Evolutionary conservation across 1,140 invertebrate species (phyloP), one percentile per base, ranked within the genome.

Genomic region (Mamestra configurata): DNA sequence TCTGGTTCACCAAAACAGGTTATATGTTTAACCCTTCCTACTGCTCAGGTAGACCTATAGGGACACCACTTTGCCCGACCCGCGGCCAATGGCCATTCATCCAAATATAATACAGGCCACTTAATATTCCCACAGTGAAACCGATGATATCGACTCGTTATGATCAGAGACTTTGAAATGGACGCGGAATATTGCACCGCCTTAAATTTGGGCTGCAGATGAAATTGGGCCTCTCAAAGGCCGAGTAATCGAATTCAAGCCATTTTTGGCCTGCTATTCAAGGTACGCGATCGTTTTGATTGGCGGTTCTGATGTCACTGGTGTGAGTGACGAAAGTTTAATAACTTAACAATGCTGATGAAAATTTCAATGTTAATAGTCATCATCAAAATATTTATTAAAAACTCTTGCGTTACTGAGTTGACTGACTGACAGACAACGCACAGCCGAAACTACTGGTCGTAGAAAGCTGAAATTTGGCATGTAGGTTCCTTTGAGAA

Each of bases 201-300:
- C 43, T 51, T 46, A 71, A 71, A 71, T 71, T 71, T 68, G 64
- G 37, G 40, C 68, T 71, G 68, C 68, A 71, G 24, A 43, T 53
- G 24, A 35, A 71, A 71, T 71, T 71, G 46, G 66, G 49, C 68
- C 46, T 20, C 46, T 71, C 68, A 71, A 71, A 71, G 68, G 68
- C 68, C 24, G 6, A 24, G 24, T 71, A 71, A 71, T 71, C 68
- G 68, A 71, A 51, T 71, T 53, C 24, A 53, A 27, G 46, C 27
- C 46, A 53, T 35, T 53, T 53, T 53, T 53, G 68, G 8, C 7
- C 68, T 37, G 64, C 20, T 20, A 31, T 51, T 53, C 46, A 53
- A 18, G 15, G 49, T 31, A 51, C 51, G n/a, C 15, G 8, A 35
- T 18, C 24, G 43, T 71, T 35, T 68, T 35, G 46, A 71, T 51